These are phyloP conservation scores for Chymomyza costata DNA, from an alignment of 1,140 invertebrate genomes.

Conservation along the genomic window DNA sequence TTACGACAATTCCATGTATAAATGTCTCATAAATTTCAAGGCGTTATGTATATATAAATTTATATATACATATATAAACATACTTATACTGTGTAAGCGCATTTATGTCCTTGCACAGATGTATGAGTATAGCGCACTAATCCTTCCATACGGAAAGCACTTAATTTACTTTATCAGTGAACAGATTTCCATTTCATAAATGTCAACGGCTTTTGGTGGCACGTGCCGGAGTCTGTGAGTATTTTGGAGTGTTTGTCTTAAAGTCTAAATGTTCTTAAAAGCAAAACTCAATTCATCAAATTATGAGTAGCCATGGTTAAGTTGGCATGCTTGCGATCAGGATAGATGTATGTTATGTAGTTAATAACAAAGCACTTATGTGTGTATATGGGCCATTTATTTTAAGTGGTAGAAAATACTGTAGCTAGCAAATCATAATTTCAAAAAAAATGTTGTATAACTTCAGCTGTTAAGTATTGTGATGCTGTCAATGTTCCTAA, in stretches of 20 bases:
- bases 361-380: too few relatives aligned
- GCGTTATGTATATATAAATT: too few relatives aligned
- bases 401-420: too few relatives aligned
- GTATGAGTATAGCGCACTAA: slow-evolving; percentile 28
- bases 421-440: too few relatives aligned
- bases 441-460: too few relatives aligned
- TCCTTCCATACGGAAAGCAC: slow-evolving; percentile 36
- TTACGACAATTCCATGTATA: slow-evolving; percentile 20
- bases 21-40: slow-evolving; percentile 54
- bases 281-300: slow-evolving; percentile 18
- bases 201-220: slow-evolving; percentile 38
- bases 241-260: slow-evolving; percentile 17
- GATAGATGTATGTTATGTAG: too few relatives aligned
- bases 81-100: too few relatives aligned
- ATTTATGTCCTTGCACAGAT: slow-evolving; percentile 7
- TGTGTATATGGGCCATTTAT: too few relatives aligned
- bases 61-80: too few relatives aligned
- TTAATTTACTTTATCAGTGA: slow-evolving; percentile 20
- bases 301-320: slow-evolving; percentile 28
- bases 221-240: slow-evolving; percentile 14
- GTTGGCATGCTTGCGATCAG: too few relatives aligned
- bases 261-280: slow-evolving; percentile 6
- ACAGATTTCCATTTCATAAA: slow-evolving; percentile 51
- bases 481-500: too few relatives aligned
- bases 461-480: too few relatives aligned